Conservation (phyloP, 2,888 invertebrate genomes). For the Bursaphelenchus okinawaensis region DNA sequence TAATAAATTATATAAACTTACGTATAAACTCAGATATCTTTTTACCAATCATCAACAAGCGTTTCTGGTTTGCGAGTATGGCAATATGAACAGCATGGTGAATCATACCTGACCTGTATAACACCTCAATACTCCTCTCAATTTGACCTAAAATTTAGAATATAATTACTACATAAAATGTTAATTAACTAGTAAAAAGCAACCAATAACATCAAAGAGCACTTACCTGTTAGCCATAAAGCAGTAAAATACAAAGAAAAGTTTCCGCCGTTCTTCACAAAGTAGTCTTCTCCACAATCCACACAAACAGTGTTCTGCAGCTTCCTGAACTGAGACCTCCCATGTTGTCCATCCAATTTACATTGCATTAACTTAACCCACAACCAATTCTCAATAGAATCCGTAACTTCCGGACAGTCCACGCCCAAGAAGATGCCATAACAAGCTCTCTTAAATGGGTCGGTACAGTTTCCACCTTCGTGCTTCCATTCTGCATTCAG, state of each 20-base stretch:
- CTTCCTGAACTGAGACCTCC: conserved; percentile 38
- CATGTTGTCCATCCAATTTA: conserved; percentile 40
- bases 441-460: conserved; percentile 44
- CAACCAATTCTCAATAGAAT: conserved; percentile 55
- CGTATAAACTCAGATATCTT: conserved; percentile 37
- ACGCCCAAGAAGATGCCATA: conserved; percentile 48
- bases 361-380: conserved; percentile 48
- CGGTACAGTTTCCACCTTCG: conserved; percentile 34
- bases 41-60: conserved; percentile 33
- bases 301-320: conserved; percentile 48
- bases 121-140: conserved; percentile 48
- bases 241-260: conserved; percentile 48
- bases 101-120: conserved; percentile 27
- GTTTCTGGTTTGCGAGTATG: conserved; percentile 38
- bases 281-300: conserved; percentile 53
- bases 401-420: conserved; percentile 35
- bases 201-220: too few relatives aligned
- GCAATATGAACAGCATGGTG: conserved; percentile 51
- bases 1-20: conserved; percentile 1
- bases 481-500: conserved; percentile 52
- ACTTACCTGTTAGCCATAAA: conserved; percentile 43
- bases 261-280: conserved; percentile 43
- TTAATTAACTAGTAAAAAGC: too few relatives aligned
- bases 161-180: neutral
- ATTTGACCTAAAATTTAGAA: conserved; percentile 29